Conservation (phyloP, 1,140 invertebrate species). For the Lucilia cuprina region DNA sequence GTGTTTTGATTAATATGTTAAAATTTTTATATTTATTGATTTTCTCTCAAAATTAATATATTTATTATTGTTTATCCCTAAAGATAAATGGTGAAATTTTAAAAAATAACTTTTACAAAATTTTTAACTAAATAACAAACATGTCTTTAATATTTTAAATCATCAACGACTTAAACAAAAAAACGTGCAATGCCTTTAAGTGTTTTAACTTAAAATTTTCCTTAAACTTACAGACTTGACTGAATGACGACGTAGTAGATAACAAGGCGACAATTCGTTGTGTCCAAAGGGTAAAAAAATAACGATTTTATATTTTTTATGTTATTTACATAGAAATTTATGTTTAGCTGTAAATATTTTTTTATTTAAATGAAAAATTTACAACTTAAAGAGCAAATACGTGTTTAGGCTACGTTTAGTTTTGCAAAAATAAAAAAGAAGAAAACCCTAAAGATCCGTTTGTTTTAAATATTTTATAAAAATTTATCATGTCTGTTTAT, state of each 20-base stretch:
- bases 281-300: neutral
- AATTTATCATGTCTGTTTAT: neutral
- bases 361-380: conserved; percentile 13
- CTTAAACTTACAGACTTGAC: neutral
- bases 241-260: neutral
- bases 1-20: too few species aligned
- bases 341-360: neutral
- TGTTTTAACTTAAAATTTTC: neutral
- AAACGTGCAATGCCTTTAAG: conserved; percentile 9
- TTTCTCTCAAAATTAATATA: too few species aligned
- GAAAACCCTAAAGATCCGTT: neutral
- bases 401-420: neutral
- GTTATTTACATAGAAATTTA: neutral
- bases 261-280: conserved; percentile 20
- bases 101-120: too few species aligned
- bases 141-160: neutral
- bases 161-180: neutral
- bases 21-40: too few species aligned
- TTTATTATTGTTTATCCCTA: too few species aligned
- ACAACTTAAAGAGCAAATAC: neutral
- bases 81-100: neutral
- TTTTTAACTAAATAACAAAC: neutral
- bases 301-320: neutral
- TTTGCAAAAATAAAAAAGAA: too few species aligned
- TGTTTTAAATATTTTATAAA: neutral